Percentiles rank a stretch among this genome's conserved stretches.
phyloP scores from a whole-genome alignment of 2,113 vertebrate species.

The Neolamprologus tretocephalus region DNA sequence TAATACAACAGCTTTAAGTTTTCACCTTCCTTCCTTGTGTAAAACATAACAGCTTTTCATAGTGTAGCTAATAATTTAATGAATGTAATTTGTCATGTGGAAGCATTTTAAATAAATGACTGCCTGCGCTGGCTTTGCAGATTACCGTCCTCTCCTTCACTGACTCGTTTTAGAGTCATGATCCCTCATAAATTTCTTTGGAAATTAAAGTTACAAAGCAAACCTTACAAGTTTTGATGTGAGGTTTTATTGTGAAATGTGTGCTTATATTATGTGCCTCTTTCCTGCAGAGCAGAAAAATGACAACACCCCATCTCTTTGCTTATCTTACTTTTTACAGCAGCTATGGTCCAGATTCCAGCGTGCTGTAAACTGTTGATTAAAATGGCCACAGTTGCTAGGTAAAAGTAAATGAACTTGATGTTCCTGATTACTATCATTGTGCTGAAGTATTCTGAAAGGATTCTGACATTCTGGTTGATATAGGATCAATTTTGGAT shows the following conservation, averaged over 20 bases:
- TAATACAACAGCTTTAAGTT: neutral
- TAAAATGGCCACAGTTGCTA: neutral
- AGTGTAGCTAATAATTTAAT: neutral
- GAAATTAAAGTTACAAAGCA: neutral
- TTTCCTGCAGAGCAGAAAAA: neutral
- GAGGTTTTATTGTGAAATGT: neutral
- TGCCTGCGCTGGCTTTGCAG: neutral
- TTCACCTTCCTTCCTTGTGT: neutral
- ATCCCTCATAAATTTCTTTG: neutral
- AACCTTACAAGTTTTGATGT: neutral
- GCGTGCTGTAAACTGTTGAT: neutral
- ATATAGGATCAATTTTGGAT: neutral
- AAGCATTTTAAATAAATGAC: neutral
- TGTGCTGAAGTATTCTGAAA: neutral
- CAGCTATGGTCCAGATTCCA: neutral
- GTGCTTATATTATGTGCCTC: neutral
- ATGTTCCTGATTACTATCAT: neutral
- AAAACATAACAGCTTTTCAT: neutral
- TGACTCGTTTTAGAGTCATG: conserved; percentile 18
- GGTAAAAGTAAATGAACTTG: neutral
- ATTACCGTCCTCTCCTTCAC: too few relatives aligned
- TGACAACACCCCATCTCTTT: neutral
- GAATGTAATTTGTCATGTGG: neutral
- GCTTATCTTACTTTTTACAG: neutral
- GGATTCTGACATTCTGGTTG: neutral